Evolutionary conservation across 64 coral and sea anemone genomes (phyloP).

Genomic region (Cladopsammia gracilis): DNA sequence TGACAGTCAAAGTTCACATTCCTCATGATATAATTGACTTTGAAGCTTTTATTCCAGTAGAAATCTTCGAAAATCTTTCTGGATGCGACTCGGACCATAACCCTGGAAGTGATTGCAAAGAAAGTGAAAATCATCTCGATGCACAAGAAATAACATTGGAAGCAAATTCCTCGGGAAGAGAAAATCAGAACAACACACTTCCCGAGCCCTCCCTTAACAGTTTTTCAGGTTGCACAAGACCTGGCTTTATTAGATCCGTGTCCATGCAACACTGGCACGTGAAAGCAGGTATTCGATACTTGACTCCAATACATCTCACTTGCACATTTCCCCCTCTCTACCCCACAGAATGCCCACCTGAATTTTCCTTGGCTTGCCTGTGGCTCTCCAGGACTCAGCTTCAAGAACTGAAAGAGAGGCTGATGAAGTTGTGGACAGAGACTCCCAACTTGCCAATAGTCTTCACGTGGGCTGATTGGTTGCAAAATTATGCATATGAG

Average conservation of each 20-base stretch:
- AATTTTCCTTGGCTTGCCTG: conserved; percentile 75
- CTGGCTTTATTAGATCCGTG: conserved; percentile 39
- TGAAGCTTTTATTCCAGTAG: conserved; percentile 77
- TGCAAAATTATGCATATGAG: conserved; percentile 68
- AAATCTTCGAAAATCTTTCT: conserved; percentile 7
- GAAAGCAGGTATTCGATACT: conserved; percentile 26
- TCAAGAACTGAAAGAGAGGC: conserved; percentile 21
- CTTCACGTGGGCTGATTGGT: conserved; percentile 91
- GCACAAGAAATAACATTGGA: not conserved
- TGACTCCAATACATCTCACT: conserved; percentile 65
- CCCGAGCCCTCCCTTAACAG: not conserved
- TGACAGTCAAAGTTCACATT: conserved; percentile 60
- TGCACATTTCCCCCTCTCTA: conserved; percentile 71
- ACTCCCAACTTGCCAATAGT: conserved; percentile 64
- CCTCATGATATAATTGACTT: conserved; percentile 69
- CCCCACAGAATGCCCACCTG: conserved; percentile 64
- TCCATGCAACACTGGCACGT: conserved; percentile 71
- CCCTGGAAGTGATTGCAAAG: not conserved
- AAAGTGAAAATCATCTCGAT: not conserved
- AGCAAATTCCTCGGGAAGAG: not conserved
- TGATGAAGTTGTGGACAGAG: conserved; percentile 68
- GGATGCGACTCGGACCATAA: not conserved
- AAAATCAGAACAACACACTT: not conserved
- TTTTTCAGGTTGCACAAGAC: conserved; percentile 18
- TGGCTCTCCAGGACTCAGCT: conserved; percentile 75